Evolutionary conservation across 2,797 vertebrate genomes (phyloP), one percentile per base, ranked within the genome.

Genomic region (Protonibea diacanthus): DNA sequence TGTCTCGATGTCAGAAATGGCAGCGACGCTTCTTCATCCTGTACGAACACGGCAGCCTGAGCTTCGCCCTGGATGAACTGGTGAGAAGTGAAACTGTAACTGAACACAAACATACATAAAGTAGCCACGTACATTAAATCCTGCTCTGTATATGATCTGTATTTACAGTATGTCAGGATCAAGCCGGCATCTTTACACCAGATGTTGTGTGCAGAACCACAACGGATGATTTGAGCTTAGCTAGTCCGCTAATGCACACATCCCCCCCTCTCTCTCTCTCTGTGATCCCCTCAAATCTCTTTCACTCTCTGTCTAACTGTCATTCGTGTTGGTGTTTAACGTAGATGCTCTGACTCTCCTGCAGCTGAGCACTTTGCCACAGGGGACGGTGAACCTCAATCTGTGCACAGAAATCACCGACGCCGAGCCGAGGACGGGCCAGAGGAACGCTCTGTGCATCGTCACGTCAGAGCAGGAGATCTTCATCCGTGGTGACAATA

Each of bases 21-120:
- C 94, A 94, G 87, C 92, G 94, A 10, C 90, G 94, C 49, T 95
- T 94, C 90, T 95, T 95, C 3, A 83, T 95, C 71, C 90, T 95
- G 61, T 94, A 94, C 5, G 94, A 95, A 68, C 78, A 93, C 20
- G 94, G 94, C 76, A 90, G 89, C 60, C 86, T 95, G 80, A 92
- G 85, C 79, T 95, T 93, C 5, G 92, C 94, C 5, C 84, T 95
- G 80, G 94, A 95, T 18, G 92, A 94, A 45, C 89, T 89, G 91
- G 94, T 95, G 18, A 88, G 92, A 49, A 44, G 6, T 17, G 0
- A 40, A 23, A 51, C 2, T 12, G n/a, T 13, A 29, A 77, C 15
- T 5, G 27, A 29, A 12, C 42, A 23, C 42, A 44, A 1, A 29
- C n/a, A 23, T 4, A 38, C 15, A 42, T 14, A 12, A 67, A 15